These are phyloP conservation scores for Drosophila gunungcola DNA, from an alignment of 1,140 invertebrate species.

Conservation along the genomic window DNA sequence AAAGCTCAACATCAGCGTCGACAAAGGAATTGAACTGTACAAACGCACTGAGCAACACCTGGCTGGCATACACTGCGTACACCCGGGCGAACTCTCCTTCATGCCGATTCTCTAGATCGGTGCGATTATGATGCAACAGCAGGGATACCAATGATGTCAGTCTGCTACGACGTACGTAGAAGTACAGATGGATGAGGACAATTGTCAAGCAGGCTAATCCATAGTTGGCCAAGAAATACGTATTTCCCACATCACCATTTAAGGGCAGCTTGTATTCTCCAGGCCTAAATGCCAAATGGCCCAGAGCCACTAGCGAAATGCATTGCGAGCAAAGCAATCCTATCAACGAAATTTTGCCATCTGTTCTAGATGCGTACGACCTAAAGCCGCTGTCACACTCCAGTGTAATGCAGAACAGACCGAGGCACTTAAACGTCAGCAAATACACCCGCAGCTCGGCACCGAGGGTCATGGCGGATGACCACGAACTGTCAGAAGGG, in stretches of 20 bases:
- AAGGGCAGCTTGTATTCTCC: conserved; percentile 1
- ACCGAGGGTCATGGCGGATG: conserved; percentile 47
- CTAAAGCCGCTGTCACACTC: neutral
- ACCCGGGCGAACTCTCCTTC: conserved; percentile 11
- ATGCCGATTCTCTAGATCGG: conserved; percentile 19
- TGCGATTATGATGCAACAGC: conserved; percentile 39
- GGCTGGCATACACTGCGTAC: conserved; percentile 20
- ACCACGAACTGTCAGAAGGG: conserved; percentile 3
- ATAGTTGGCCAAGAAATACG: conserved; percentile 38
- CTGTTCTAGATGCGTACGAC: conserved; percentile 8
- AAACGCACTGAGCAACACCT: conserved; percentile 1
- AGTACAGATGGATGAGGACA: conserved; percentile 46
- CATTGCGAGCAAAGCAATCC: conserved; percentile 32
- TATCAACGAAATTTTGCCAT: conserved; percentile 16
- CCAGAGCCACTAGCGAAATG: conserved; percentile 14
- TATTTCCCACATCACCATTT: conserved; percentile 48
- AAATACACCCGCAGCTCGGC: conserved; percentile 58
- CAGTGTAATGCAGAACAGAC: conserved; percentile 43
- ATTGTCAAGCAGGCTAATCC: conserved; percentile 47
- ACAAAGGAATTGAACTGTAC: neutral
- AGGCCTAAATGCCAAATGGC: neutral
- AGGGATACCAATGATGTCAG: conserved; percentile 23
- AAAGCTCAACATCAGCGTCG: neutral
- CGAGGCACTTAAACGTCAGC: conserved; percentile 50
- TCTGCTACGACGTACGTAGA: conserved; percentile 33